A percentile compares a stretch with the other conserved stretches of the same genome.
phyloP scores from a whole-genome alignment of 1,140 invertebrate species.

The Psilanteris sp. region DNA sequence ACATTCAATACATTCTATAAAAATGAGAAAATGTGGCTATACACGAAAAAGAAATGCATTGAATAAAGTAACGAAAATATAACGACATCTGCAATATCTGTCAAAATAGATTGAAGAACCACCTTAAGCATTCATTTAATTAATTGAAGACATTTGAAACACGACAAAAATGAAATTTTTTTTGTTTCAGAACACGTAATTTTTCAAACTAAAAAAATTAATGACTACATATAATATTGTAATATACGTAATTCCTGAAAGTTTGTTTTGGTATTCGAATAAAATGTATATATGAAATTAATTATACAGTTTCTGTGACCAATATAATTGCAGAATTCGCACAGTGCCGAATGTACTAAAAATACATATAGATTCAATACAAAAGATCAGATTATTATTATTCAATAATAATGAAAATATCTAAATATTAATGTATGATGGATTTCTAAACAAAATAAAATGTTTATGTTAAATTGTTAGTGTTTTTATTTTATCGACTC shows the following conservation, averaged over 20 bases:
- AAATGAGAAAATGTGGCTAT: too few relatives aligned
- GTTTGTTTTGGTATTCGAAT: constrained; percentile 29
- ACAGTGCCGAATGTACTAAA: constrained; percentile 46
- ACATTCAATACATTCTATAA: too few relatives aligned
- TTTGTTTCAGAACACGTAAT: constrained; percentile 44
- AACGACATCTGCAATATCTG: too few relatives aligned
- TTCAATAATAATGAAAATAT: constrained; percentile 22
- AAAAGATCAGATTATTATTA: constrained; percentile 35
- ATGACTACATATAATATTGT: constrained; percentile 16
- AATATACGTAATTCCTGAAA: constrained; percentile 21
- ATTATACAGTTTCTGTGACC: constrained; percentile 23
- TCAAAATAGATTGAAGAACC: too few relatives aligned
- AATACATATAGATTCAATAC: constrained; percentile 25
- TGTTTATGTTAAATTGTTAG: constrained; percentile 38
- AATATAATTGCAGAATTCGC: constrained; percentile 30
- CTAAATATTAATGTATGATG: constrained; percentile 48
- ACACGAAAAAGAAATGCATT: too few relatives aligned
- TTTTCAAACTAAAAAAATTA: constrained; percentile 6
- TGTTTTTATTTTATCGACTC: too few relatives aligned
- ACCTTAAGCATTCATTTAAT: too few relatives aligned
- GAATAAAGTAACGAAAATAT: too few relatives aligned
- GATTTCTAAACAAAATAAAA: constrained; percentile 52
- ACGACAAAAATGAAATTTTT: background rate
- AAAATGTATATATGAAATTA: constrained; percentile 23
- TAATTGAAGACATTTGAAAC: too few relatives aligned